Percentiles rank a stretch among this genome's conserved stretches.
These are phyloP conservation scores for Mesoclemmys tuberculata DNA, from an alignment of 2,113 vertebrate genomes.

Conservation along the genomic window DNA sequence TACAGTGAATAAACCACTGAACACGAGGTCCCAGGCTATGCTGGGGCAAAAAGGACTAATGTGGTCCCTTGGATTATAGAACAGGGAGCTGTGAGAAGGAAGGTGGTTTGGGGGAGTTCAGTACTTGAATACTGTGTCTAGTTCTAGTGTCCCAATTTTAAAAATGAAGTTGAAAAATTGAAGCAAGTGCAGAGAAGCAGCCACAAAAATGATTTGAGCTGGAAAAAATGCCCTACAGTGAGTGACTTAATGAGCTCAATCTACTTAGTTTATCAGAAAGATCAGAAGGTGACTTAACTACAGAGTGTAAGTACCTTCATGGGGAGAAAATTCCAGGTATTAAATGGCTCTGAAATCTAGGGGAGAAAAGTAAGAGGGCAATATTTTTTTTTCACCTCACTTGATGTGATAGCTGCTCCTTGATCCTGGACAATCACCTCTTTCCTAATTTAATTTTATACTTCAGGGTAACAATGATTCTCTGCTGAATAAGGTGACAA, in stretches of 20 bases:
- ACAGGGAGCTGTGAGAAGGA: too few relatives aligned
- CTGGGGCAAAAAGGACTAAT: too few relatives aligned
- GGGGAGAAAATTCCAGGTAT: not conserved
- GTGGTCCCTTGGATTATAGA: too few relatives aligned
- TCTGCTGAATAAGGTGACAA: not conserved
- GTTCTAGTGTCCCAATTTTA: not conserved
- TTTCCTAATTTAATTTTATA: not conserved
- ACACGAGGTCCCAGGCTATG: too few relatives aligned
- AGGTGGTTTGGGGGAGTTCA: not conserved
- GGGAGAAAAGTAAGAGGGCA: not conserved
- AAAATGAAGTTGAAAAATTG: not conserved
- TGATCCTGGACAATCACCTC: not conserved
- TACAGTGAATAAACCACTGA: too few relatives aligned
- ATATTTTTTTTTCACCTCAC: not conserved
- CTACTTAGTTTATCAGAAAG: not conserved
- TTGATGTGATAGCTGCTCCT: not conserved
- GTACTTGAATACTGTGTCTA: not conserved
- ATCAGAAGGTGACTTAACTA: not conserved
- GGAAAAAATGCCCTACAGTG: not conserved
- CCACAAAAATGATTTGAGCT: not conserved
- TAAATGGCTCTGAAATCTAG: not conserved
- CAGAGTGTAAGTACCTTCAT: not conserved
- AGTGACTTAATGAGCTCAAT: not conserved
- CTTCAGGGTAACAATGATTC: not conserved
- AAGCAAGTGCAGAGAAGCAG: not conserved